Conservation (phyloP, 2,888 invertebrate genomes). For the Volucella bombylans region DNA sequence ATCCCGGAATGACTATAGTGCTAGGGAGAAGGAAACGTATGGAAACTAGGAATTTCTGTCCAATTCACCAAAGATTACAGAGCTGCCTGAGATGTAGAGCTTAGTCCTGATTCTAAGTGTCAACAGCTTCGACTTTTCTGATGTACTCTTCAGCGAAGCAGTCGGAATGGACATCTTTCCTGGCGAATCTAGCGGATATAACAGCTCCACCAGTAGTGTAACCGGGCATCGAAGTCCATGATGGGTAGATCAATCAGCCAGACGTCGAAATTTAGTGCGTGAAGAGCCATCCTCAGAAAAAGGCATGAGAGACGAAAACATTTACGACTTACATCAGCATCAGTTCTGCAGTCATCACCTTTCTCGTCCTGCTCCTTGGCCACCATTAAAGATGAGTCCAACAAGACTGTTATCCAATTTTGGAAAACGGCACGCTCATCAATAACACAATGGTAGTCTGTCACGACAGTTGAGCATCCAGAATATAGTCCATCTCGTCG, state of each 20-base stretch:
- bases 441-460: constrained; percentile 84
- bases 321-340: constrained; percentile 30
- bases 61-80: constrained; percentile 95
- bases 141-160: constrained; percentile 92
- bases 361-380: no score
- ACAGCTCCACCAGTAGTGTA: constrained; percentile 91
- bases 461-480: constrained; percentile 67
- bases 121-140: constrained; percentile 90
- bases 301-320: constrained; percentile 54
- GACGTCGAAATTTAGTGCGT: constrained; percentile 86
- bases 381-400: constrained; percentile 83
- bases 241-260: constrained; percentile 85
- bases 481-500: constrained; percentile 58
- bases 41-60: constrained; percentile 93
- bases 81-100: constrained; percentile 92
- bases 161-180: constrained; percentile 91
- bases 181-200: constrained; percentile 92
- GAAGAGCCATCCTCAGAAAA: constrained; percentile 27
- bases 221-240: constrained; percentile 89
- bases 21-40: constrained; percentile 87
- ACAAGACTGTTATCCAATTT: constrained; percentile 89
- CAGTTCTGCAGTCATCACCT: constrained; percentile 66
- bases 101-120: constrained; percentile 94
- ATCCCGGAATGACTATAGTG: constrained; percentile 77
- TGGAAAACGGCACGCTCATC: constrained; percentile 88